Base-by-base conservation (phyloP, 2,888 invertebrate species). In the Microctonus hyperodae region DNA sequence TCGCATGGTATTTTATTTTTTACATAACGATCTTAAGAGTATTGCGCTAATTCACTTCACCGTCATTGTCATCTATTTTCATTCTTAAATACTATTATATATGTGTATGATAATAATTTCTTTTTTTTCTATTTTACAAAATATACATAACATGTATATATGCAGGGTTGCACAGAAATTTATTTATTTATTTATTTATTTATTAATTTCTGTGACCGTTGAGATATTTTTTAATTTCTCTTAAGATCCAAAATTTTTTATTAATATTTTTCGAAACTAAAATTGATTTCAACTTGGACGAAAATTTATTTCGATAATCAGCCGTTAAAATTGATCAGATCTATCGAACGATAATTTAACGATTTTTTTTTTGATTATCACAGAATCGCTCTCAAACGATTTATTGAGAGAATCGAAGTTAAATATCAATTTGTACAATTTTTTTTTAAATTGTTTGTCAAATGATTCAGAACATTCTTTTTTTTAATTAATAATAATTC, bases 351-450 rank as follows among this genome's bases (percentile, higher is more conserved):
- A 51, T 10, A 50, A 5, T 50, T 50, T 7, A 9, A 37, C 13
- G 77, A 75, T 73, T 72, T 73, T n/a, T n/a, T n/a, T n/a, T 74
- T 37, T 73, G 71, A 69, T 71, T 78, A 78, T 76, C 77, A 76
- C 78, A 78, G 73, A 75, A 78, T 74, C 73, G 75, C 73, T 51
- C 51, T 78, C 78, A 74, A 76, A 77, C 78, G 69, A 75, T 74
- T 73, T 11, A 55, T 23, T 56, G 57, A 61, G 57, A 44, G 37
- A 55, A 56, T 50, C 23, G 37, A 7, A 51, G 13, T 58, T 13
- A 9, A 23, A 51, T 13, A 23, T 23, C n/a, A 9, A 51, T 50
- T 13, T 11, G n/a, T 0, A 23, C 2, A 7, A 11, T 25, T 23
- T 35, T n/a, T 44, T 1, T n/a, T 13, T n/a, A 1, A 4, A 9